Evolutionary conservation across 2,113 vertebrate genomes (phyloP).

Genomic region (Sinocyclocheilus grahami): DNA sequence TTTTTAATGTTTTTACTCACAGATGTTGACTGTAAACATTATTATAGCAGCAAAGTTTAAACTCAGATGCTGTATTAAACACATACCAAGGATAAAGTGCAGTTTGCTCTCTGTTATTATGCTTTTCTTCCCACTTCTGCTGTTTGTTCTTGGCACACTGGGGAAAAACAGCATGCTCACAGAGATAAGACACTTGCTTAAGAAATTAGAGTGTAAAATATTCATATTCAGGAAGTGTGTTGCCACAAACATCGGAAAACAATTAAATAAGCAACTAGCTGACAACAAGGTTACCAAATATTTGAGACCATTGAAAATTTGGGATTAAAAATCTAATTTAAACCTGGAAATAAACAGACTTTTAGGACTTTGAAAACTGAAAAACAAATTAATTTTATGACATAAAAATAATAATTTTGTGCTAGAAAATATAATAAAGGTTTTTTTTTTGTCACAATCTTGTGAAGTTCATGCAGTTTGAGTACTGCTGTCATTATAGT

Average conservation of each 20-base stretch:
- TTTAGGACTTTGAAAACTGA: neutral
- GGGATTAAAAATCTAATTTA: neutral
- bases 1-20: neutral
- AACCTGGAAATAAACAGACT: neutral
- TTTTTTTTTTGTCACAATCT: neutral
- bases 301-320: neutral
- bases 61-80: neutral
- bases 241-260: neutral
- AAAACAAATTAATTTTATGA: neutral
- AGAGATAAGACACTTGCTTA: neutral
- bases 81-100: neutral
- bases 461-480: neutral
- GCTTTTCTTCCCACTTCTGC: neutral
- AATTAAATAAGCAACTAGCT: neutral
- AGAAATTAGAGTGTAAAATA: neutral
- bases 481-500: neutral
- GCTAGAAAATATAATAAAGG: neutral
- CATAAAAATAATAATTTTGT: neutral
- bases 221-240: neutral
- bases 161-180: neutral
- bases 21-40: conserved; percentile 14
- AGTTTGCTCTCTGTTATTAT: neutral
- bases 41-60: neutral
- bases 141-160: neutral
- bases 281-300: neutral